A percentile compares a stretch with the other conserved stretches of the same genome.
These are phyloP conservation scores for Eremobia ochroleuca DNA, from an alignment of 2,888 invertebrate species.

Conservation along the genomic window DNA sequence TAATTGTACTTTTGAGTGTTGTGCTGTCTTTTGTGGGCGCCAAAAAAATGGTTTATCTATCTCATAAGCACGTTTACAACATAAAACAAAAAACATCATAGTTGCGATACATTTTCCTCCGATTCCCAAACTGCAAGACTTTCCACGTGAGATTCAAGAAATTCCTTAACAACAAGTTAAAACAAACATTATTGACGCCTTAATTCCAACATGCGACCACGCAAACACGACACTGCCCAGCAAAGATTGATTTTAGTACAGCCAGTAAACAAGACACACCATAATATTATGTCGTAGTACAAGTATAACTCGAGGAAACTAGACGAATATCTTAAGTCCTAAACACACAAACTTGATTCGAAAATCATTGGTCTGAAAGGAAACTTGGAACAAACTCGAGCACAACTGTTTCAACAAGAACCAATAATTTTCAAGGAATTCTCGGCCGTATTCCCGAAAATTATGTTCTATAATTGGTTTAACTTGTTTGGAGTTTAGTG, in stretches of 20 bases:
- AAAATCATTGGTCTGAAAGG: constrained; percentile 77
- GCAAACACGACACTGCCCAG: constrained; percentile 5
- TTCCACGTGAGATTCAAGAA: neutral
- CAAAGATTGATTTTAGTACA: constrained; percentile 55
- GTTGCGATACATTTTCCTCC: neutral
- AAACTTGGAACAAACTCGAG: constrained; percentile 71
- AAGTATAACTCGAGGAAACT: constrained; percentile 70
- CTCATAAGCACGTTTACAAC: too few species aligned
- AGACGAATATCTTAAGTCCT: constrained; percentile 76
- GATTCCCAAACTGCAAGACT: neutral
- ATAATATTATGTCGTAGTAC: constrained; percentile 56
- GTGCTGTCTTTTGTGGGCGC: too few species aligned
- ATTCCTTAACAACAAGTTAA: constrained; percentile 1
- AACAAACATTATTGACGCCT: constrained; percentile 11
- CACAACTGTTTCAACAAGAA: constrained; percentile 44
- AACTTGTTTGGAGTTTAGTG: neutral
- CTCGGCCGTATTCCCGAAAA: constrained; percentile 29
- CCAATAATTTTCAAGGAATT: constrained; percentile 42
- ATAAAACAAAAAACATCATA: neutral
- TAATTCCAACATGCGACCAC: neutral
- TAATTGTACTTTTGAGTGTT: too few species aligned
- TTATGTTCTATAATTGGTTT: constrained; percentile 21
- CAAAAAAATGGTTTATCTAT: too few species aligned
- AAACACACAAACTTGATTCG: constrained; percentile 82
- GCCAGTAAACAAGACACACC: constrained; percentile 47